Percentiles rank a stretch among this genome's conserved stretches.
These are phyloP conservation scores for Notolabrus celidotus DNA, from an alignment of 2,797 vertebrate genomes.

Conservation along the genomic window DNA sequence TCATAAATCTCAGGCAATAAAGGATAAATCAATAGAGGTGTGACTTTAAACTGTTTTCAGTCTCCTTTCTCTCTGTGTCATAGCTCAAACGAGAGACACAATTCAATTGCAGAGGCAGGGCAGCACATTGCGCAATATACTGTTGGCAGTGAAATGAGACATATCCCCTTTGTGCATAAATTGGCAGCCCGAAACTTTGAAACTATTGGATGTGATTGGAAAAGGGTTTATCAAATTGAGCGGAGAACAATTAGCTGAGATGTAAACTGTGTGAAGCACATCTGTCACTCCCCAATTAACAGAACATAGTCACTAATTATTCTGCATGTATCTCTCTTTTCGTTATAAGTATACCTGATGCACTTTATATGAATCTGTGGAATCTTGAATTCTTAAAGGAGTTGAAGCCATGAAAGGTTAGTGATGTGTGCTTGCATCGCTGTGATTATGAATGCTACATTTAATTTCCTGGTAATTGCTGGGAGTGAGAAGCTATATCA, in stretches of 20 bases:
- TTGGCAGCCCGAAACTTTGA: conserved; percentile 19
- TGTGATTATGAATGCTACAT: conserved; percentile 62
- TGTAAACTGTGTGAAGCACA: conserved; percentile 5
- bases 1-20: conserved; percentile 82
- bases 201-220: conserved; percentile 27
- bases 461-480: conserved; percentile 68
- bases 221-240: background rate
- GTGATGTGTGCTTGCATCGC: conserved; percentile 47
- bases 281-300: background rate
- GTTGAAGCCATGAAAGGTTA: conserved; percentile 21
- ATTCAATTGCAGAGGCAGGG: conserved; percentile 63
- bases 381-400: conserved; percentile 23
- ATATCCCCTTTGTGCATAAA: conserved; percentile 30
- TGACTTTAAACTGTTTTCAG: conserved; percentile 73
- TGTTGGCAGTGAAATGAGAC: conserved; percentile 44
- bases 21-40: conserved; percentile 79
- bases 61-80: conserved; percentile 61
- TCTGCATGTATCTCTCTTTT: background rate
- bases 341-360: conserved; percentile 6
- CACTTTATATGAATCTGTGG: background rate
- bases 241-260: conserved; percentile 21
- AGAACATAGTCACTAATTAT: background rate
- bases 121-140: conserved; percentile 45
- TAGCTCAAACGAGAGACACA: conserved; percentile 63
- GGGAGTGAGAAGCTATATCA: conserved; percentile 49